phyloP scores from a whole-genome alignment of 2,888 invertebrate genomes.

The Scaptomyza flava region DNA sequence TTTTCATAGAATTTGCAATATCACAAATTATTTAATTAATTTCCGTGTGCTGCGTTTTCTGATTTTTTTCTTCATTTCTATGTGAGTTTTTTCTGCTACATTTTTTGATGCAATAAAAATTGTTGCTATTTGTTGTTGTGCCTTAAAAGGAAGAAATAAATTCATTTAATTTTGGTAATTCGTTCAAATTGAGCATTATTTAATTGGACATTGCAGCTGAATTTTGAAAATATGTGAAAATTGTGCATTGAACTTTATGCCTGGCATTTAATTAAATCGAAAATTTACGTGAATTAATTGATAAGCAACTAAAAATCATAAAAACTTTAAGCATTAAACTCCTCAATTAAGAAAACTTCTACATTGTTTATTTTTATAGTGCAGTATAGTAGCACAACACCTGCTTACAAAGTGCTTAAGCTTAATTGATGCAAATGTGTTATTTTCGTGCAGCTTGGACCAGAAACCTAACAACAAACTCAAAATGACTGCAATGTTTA shows the following conservation, averaged over 20 bases:
- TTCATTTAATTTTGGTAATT: constrained; percentile 29
- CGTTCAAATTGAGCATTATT: background rate
- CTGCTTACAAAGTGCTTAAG: background rate
- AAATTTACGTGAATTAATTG: too few species aligned
- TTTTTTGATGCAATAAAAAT: constrained; percentile 27
- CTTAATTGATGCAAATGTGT: constrained; percentile 9
- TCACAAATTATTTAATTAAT: constrained; percentile 61
- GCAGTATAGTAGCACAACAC: background rate
- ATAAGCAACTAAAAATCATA: too few species aligned
- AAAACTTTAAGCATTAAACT: background rate
- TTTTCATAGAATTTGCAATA: constrained; percentile 5
- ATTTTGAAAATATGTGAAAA: background rate
- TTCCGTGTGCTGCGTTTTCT: constrained; percentile 44
- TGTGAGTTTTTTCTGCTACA: constrained; percentile 4
- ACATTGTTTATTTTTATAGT: background rate
- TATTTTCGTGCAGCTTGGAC: background rate
- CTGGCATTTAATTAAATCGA: background rate
- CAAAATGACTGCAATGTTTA: background rate
- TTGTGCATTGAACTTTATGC: background rate
- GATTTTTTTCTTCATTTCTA: constrained; percentile 16
- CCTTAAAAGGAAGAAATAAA: constrained; percentile 51
- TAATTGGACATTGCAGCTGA: constrained; percentile 14
- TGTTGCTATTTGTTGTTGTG: constrained; percentile 1
- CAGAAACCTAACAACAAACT: background rate
- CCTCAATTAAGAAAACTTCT: background rate